Evolutionary conservation across 30 jellyfish, hydroid and myxozoan species (phyloP).

Genomic region (Calvadosia cruxmelitensis): DNA sequence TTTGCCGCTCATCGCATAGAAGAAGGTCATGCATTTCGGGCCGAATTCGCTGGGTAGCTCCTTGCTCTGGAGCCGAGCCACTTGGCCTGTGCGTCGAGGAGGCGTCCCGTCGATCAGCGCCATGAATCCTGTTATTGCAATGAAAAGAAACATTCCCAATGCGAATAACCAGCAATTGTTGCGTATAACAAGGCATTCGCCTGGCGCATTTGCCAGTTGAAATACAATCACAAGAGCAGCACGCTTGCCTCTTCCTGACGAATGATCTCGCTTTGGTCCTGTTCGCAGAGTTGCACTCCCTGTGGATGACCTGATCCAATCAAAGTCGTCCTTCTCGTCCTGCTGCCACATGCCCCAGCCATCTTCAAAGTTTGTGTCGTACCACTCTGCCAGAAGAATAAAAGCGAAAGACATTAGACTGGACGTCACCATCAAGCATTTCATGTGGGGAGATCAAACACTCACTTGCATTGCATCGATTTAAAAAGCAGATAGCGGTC

Average conservation of each 20-base stretch:
- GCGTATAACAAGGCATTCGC: too few relatives aligned
- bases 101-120: not conserved
- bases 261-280: constrained; percentile 75
- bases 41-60: constrained; percentile 47
- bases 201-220: too few relatives aligned
- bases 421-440: not conserved
- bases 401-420: not conserved
- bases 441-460: too few relatives aligned
- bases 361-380: constrained; percentile 62
- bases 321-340: constrained; percentile 23
- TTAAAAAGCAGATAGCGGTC: constrained; percentile 35
- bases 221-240: too few relatives aligned
- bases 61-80: constrained; percentile 31
- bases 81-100: constrained; percentile 11
- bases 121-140: not conserved
- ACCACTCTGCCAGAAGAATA: constrained; percentile 24
- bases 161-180: too few relatives aligned
- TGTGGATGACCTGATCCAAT: constrained; percentile 37
- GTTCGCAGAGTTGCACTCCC: constrained; percentile 24
- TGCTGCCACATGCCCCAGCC: constrained; percentile 68
- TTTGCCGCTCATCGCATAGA: constrained; percentile 66
- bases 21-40: constrained; percentile 52
- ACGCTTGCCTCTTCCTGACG: constrained; percentile 37
- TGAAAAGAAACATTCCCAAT: too few relatives aligned
- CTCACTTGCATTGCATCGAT: constrained; percentile 46